phyloP scores from a whole-genome alignment of 2,888 invertebrate genomes.

The Agrochola litura region DNA sequence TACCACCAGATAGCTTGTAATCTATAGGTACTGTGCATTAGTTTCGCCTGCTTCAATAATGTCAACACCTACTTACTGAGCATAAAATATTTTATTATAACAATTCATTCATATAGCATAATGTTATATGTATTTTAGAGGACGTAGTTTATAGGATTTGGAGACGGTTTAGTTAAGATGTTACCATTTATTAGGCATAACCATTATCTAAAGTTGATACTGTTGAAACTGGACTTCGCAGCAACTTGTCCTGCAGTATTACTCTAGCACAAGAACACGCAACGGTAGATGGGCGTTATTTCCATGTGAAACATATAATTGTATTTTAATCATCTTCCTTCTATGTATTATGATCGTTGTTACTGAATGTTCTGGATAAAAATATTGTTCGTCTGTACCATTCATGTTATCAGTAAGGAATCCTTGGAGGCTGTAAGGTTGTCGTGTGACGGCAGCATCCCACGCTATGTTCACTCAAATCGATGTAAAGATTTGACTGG shows the following conservation, averaged over 20 bases:
- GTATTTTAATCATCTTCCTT: constrained; percentile 70
- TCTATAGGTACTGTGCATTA: constrained; percentile 77
- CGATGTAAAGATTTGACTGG: constrained; percentile 85
- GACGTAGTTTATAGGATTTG: constrained; percentile 85
- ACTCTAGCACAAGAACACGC: constrained; percentile 74
- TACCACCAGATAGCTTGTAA: constrained; percentile 45
- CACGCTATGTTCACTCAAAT: constrained; percentile 85
- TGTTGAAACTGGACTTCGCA: constrained; percentile 63
- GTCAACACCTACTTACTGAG: constrained; percentile 56
- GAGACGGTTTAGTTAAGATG: constrained; percentile 80
- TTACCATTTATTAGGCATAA: constrained; percentile 78
- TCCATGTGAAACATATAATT: constrained; percentile 64
- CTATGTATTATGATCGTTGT: constrained; percentile 72
- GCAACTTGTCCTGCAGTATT: constrained; percentile 70
- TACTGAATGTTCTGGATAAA: constrained; percentile 72
- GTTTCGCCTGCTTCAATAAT: constrained; percentile 83
- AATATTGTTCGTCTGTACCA: constrained; percentile 70
- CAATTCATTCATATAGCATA: constrained; percentile 87
- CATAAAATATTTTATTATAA: constrained; percentile 83
- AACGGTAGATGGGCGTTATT: constrained; percentile 70
- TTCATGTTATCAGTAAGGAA: constrained; percentile 72
- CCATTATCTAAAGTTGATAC: constrained; percentile 65
- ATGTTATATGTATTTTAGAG: constrained; percentile 79
- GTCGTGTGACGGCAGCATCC: constrained; percentile 85
- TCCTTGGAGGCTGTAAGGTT: constrained; percentile 77